Evolutionary conservation across 1,140 invertebrate genomes (phyloP).

Genomic region (Drosophila quadrilineata): DNA sequence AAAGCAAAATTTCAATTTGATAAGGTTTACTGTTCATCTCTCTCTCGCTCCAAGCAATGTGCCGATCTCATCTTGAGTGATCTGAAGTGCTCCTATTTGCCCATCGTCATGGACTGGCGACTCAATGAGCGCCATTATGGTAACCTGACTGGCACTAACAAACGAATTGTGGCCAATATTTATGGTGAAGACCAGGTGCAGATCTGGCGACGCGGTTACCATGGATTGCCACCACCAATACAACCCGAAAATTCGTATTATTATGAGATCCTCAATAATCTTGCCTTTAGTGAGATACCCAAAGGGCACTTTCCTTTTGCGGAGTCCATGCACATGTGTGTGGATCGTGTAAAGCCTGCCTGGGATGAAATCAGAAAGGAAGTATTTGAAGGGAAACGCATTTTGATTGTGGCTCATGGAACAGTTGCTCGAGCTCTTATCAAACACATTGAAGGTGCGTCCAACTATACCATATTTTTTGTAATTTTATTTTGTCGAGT

Average conservation of each 20-base stretch:
- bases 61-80: constrained; percentile 84
- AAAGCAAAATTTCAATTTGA: constrained; percentile 87
- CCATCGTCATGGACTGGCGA: constrained; percentile 85
- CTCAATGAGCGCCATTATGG: constrained; percentile 90
- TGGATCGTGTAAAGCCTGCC: constrained; percentile 84
- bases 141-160: constrained; percentile 87
- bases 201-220: constrained; percentile 87
- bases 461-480: too few relatives aligned
- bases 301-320: constrained; percentile 83
- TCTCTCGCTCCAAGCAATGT: constrained; percentile 86
- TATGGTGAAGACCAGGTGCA: constrained; percentile 86
- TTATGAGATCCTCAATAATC: constrained; percentile 83
- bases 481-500: too few relatives aligned
- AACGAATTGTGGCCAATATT: constrained; percentile 86
- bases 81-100: constrained; percentile 83
- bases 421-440: constrained; percentile 87
- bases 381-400: constrained; percentile 84
- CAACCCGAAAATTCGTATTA: constrained; percentile 83
- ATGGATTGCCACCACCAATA: constrained; percentile 85
- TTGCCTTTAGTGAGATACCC: constrained; percentile 80
- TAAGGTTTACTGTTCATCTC: constrained; percentile 85
- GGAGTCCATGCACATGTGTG: constrained; percentile 87
- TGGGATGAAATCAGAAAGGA: constrained; percentile 86
- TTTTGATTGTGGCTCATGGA: constrained; percentile 87
- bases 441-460: constrained; percentile 85